Conservation (phyloP, 2,113 vertebrate genomes). For the Quiscalus mexicanus region DNA sequence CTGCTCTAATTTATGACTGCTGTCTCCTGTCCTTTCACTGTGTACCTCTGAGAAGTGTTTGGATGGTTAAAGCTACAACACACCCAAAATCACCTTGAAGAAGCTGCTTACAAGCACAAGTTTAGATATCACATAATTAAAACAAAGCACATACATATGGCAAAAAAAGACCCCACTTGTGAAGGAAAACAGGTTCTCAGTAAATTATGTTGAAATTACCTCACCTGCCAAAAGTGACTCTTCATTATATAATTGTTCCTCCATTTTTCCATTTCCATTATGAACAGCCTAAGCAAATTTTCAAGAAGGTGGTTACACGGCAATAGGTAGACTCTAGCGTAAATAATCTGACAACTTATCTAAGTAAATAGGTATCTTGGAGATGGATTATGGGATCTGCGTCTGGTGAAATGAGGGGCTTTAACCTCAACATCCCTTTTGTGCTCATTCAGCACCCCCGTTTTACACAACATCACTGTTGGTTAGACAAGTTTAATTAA, state of each 20-base stretch:
- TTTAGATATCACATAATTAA: not conserved
- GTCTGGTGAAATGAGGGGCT: not conserved
- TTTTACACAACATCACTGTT: not conserved
- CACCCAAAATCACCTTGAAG: not conserved
- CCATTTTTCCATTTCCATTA: not conserved
- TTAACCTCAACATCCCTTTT: not conserved
- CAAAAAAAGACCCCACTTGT: not conserved
- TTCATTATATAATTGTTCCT: not conserved
- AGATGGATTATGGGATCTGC: not conserved
- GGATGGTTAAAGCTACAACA: not conserved
- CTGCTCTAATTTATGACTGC: not conserved
- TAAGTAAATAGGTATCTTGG: not conserved
- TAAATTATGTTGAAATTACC: not conserved
- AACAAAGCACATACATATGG: not conserved
- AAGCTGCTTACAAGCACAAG: not conserved
- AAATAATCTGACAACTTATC: not conserved
- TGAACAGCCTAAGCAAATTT: not conserved
- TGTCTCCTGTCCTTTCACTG: not conserved
- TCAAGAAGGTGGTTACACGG: not conserved
- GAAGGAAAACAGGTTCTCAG: not conserved
- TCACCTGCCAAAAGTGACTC: not conserved
- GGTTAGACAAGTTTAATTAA: not conserved
- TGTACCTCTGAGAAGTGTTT: not conserved
- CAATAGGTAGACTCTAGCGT: not conserved
- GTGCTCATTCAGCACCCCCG: not conserved